These are phyloP conservation scores for Butorides virescens DNA, from an alignment of 2,113 vertebrate species.

Conservation along the genomic window DNA sequence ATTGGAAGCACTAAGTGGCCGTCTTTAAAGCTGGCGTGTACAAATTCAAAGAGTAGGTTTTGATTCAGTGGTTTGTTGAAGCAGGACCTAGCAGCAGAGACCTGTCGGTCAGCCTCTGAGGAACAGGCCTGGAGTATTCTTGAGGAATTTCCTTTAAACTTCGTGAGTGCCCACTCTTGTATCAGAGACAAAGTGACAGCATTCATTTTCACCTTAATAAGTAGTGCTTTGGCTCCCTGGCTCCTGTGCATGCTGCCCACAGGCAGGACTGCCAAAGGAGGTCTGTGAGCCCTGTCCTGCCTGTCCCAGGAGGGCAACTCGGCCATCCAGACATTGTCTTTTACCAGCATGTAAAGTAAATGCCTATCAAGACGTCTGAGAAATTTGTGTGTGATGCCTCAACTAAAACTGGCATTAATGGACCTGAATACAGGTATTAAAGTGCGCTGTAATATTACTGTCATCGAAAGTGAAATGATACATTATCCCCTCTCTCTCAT, in stretches of 20 bases:
- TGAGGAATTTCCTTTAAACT: neutral
- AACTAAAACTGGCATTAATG: neutral
- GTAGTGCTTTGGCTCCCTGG: neutral
- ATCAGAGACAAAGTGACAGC: neutral
- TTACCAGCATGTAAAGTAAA: neutral
- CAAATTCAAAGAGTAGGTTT: neutral
- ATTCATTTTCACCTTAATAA: neutral
- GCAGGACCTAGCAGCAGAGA: neutral
- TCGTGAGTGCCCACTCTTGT: neutral
- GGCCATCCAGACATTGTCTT: neutral
- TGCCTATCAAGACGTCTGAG: rapidly evolving
- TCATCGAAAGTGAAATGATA: neutral
- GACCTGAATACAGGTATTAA: neutral
- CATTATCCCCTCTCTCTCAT: neutral
- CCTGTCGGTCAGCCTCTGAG: neutral
- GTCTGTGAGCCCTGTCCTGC: neutral
- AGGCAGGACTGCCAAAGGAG: neutral
- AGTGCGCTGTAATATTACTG: neutral
- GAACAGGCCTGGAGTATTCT: neutral
- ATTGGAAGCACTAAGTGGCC: neutral
- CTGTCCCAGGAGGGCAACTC: neutral
- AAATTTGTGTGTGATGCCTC: neutral
- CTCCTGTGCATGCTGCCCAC: rapidly evolving
- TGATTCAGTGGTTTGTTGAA: neutral
- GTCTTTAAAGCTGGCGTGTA: neutral